Evolutionary conservation across 2,888 invertebrate genomes (phyloP).

Genomic region (Sinotaia quadrata): DNA sequence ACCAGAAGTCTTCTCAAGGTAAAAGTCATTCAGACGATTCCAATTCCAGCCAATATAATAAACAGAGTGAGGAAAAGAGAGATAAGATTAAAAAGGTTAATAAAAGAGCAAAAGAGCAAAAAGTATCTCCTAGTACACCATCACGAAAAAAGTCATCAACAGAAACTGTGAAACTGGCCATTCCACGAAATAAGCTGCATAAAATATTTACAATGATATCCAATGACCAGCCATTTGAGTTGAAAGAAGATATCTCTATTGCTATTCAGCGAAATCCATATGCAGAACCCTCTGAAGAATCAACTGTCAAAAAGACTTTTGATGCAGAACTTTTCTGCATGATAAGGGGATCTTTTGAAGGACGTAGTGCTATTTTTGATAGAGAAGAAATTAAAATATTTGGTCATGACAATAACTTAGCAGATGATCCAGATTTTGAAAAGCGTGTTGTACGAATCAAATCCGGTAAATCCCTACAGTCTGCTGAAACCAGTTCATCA

Average conservation of each 20-base stretch:
- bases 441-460: slow-evolving; percentile 21
- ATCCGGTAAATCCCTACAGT: slow-evolving; percentile 15
- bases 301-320: slow-evolving; percentile 46
- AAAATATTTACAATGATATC: slow-evolving; percentile 31
- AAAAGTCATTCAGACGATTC: not conserved
- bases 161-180: slow-evolving; percentile 22
- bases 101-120: not conserved
- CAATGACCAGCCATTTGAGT: slow-evolving; percentile 39
- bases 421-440: slow-evolving; percentile 48
- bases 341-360: slow-evolving; percentile 56
- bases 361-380: slow-evolving; percentile 57
- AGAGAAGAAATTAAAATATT: slow-evolving; percentile 60
- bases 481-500: not conserved
- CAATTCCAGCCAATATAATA: not conserved
- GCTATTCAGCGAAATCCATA: slow-evolving; percentile 60
- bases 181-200: slow-evolving; percentile 30
- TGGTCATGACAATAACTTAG: slow-evolving; percentile 54
- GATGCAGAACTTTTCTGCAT: slow-evolving; percentile 55
- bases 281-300: slow-evolving; percentile 42
- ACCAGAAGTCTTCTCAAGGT: not conserved
- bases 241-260: slow-evolving; percentile 64
- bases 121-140: no score
- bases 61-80: not conserved
- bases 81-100: not conserved
- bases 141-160: slow-evolving; percentile 8